Evolutionary conservation across 2,113 vertebrate genomes (phyloP), one percentile per base, ranked within the genome.

Genomic region (Formicarius rufipectus): DNA sequence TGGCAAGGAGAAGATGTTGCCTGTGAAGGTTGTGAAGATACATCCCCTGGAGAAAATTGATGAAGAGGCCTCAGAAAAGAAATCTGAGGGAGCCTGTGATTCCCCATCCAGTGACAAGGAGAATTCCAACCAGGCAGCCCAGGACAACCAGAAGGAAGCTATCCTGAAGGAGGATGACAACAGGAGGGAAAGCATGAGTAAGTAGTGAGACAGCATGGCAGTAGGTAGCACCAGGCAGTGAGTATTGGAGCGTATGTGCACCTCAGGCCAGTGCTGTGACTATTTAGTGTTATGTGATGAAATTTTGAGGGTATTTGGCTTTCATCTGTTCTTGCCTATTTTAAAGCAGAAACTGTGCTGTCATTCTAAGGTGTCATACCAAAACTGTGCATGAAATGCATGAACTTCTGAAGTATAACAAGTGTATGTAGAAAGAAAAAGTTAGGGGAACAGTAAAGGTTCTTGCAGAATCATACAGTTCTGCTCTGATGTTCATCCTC

Each of bases 51-150:
- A 99, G 93, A 98, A 98, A 55, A 96, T 72, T 13, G 98, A 99
- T 5, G 98, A 99, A 31, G 98, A 99, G 35, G 78, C 97, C 2
- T 95, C 97, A 0, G 99, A 99, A 94, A 99, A 99, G 97, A 99
- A 99, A 95, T 97, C 99, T 44, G 98, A 99, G 3, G 98, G 98
- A 22, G 98, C 99, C 23, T 99, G 99, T 45, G 99, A 99, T 95
- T 99, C 99, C 73, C 99, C 99, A 2, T 99, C 99, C 82, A 99
- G 99, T 69, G 99, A 99, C 97, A 99, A 99, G 95, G 99, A 99
- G 91, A 99, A 99, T 22, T 98, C 99, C 72, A 98, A 98, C 93
- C 99, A 99, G 82, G 97, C 94, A 10, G 96, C 96, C 56, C 98
- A 98, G 96, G 99, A 99, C 94, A 99, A 98, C 97, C 99, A 98